Percentiles rank a stretch among this genome's conserved stretches.
These are phyloP conservation scores for Diorhabda elongata DNA, from an alignment of 1,140 invertebrate species.

Conservation along the genomic window DNA sequence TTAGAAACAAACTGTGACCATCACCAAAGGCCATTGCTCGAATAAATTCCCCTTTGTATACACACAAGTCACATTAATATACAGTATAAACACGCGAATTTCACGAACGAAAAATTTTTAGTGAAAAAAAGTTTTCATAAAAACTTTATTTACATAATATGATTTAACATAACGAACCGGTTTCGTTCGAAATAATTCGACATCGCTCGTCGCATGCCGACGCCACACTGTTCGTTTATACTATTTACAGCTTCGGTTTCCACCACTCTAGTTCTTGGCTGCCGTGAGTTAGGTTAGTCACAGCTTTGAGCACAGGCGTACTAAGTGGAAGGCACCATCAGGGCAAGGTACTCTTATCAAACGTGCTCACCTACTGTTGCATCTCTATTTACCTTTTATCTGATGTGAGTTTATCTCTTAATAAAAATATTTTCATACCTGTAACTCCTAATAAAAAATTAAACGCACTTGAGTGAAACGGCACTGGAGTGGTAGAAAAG, in stretches of 20 bases:
- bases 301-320: not conserved
- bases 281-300: slow-evolving; percentile 1
- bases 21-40: not conserved
- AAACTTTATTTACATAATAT: not conserved
- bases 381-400: too few relatives aligned
- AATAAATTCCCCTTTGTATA: not conserved
- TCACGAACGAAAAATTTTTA: not conserved
- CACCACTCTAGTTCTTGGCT: not conserved
- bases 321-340: not conserved
- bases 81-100: not conserved
- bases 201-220: not conserved
- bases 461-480: too few relatives aligned
- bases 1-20: not conserved
- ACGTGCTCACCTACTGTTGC: too few relatives aligned
- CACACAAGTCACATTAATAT: not conserved
- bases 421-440: too few relatives aligned
- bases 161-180: not conserved
- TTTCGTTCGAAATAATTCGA: not conserved
- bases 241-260: not conserved
- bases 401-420: too few relatives aligned
- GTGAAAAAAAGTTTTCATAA: not conserved
- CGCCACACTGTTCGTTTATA: not conserved
- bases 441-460: too few relatives aligned
- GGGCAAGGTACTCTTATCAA: not conserved
- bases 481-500: too few relatives aligned